Evolutionary conservation across 2,113 vertebrate genomes (phyloP), one percentile per base, ranked within the genome.

Genomic region (Natator depressus): DNA sequence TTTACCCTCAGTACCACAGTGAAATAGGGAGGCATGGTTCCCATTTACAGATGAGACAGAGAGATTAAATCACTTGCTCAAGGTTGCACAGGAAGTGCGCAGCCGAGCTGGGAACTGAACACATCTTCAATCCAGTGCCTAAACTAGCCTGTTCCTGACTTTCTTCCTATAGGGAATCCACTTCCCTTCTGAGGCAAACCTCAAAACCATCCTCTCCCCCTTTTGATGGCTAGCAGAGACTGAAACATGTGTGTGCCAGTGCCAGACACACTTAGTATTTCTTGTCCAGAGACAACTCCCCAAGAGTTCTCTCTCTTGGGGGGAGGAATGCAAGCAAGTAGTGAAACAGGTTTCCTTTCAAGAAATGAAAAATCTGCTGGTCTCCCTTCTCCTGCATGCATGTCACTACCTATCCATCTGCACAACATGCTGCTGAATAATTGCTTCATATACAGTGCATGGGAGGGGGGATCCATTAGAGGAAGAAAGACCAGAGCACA

Each of bases 111-210:
- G 69, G 57, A 62, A 81, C 72, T 14, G n/a, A 10, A 1, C 25
- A 38, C 2, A 35, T n/a, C 42, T 82, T 42, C 10, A 2, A 7
- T 0, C 20, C 35, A 0, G 2, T 5, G 53, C n/a, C 65, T 42
- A 35, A 42, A 25, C 24, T 80, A 27, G 80, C 29, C 0, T 0
- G 14, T 29, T 46, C 17, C 51, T 49, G 76, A 86, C 24, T 46
- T 22, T 88, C 80, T 2, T 2, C 5, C 20, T 76, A 20, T 3
- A 14, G 17, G 65, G 65, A 8, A 38, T 72, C 65, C 55, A 22
- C n/a, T 62, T 76, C 80, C 20, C 50, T 0, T 0, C 3, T 29
- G 51, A 54, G 76, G 80, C n/a, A 12, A 47, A 86, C 46, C 53
- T 79, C 17, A 55, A 1, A 1, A 1, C 9, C 62, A 29, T 50